phyloP scores from a whole-genome alignment of 2,797 vertebrate species.

The Florisuga fusca region DNA sequence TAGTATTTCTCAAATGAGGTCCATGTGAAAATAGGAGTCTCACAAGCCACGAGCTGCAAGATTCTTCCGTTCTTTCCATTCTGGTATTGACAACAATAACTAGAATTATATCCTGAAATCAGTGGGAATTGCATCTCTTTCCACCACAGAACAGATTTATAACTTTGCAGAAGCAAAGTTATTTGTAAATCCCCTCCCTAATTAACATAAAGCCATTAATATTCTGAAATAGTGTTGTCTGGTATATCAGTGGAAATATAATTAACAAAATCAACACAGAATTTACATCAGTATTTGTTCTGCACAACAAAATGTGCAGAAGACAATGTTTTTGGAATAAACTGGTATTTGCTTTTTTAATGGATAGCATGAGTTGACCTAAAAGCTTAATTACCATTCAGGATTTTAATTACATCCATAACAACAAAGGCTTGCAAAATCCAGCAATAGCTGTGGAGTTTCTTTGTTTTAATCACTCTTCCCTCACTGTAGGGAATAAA shows the following conservation, averaged over 20 bases:
- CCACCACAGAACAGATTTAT: not conserved
- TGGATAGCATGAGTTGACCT: not conserved
- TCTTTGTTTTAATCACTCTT: not conserved
- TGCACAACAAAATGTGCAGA: conserved; percentile 21
- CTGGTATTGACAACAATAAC: not conserved
- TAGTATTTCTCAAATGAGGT: not conserved
- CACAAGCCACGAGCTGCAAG: not conserved
- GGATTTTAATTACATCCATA: conserved; percentile 32
- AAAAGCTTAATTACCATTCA: conserved; percentile 31
- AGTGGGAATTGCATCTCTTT: not conserved
- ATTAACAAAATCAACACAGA: conserved; percentile 42
- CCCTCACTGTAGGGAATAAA: not conserved
- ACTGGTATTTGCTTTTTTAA: not conserved
- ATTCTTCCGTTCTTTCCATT: not conserved
- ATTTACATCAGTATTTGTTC: conserved; percentile 48
- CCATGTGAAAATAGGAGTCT: not conserved
- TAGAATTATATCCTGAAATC: not conserved
- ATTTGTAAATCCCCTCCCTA: not conserved
- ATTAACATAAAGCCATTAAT: conserved; percentile 44
- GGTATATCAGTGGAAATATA: conserved; percentile 13
- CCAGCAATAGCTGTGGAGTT: not conserved
- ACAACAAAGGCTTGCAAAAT: not conserved
- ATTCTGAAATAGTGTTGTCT: conserved; percentile 13
- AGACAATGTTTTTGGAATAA: conserved; percentile 29
- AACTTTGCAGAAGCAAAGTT: not conserved